Evolutionary conservation across 2,113 vertebrate genomes (phyloP).

Genomic region (Casuarius casuarius): DNA sequence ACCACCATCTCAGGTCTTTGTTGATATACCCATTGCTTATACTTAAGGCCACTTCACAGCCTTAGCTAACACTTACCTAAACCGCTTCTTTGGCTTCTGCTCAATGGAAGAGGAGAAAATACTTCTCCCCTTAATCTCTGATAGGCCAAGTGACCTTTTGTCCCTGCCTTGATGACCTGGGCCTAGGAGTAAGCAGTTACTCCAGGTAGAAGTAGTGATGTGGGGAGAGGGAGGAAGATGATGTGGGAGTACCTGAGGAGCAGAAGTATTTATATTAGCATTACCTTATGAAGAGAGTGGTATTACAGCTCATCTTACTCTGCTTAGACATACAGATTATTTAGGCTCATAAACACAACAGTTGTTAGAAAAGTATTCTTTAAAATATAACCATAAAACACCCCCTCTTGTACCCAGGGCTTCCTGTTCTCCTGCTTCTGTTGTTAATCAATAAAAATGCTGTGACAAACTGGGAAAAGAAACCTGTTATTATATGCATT

Average conservation of each 20-base stretch:
- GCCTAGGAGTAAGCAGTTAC: not conserved
- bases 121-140: not conserved
- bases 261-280: not conserved
- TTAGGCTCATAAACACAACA: not conserved
- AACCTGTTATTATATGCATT: not conserved
- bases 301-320: not conserved
- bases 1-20: rapidly evolving
- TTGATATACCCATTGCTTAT: not conserved
- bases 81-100: not conserved
- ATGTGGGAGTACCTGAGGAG: not conserved
- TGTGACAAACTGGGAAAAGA: not conserved
- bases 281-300: not conserved
- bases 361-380: not conserved
- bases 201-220: not conserved
- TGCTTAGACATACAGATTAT: not conserved
- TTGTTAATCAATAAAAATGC: not conserved
- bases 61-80: not conserved
- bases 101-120: not conserved
- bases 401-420: rapidly evolving
- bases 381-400: not conserved
- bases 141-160: not conserved
- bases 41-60: too few relatives aligned
- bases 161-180: not conserved
- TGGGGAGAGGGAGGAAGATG: not conserved
- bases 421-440: not conserved